phyloP scores from a whole-genome alignment of 2,888 invertebrate genomes.

The Parnassius mnemosyne region DNA sequence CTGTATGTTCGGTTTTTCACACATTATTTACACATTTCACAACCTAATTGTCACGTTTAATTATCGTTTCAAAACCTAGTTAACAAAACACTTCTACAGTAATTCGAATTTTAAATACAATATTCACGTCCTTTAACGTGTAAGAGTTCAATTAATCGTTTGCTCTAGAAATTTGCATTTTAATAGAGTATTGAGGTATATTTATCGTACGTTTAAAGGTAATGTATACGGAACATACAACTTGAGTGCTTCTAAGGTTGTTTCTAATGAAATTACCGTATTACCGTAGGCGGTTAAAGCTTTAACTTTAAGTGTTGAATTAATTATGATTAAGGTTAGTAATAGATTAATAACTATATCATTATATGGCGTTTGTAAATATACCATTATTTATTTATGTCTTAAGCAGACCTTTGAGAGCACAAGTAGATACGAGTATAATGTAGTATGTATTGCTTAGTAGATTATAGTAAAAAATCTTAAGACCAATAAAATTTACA shows the following conservation, averaged over 20 bases:
- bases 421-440: no score
- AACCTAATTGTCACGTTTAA: neutral
- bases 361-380: no score
- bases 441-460: no score
- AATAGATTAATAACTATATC: no score
- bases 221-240: constrained; percentile 12
- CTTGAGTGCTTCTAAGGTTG: constrained; percentile 15
- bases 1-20: no score
- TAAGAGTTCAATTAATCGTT: constrained; percentile 10
- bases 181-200: constrained; percentile 19
- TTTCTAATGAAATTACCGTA: constrained; percentile 12
- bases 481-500: no score
- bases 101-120: constrained; percentile 10
- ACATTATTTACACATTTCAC: no score
- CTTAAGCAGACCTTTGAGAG: no score
- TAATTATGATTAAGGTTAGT: no score
- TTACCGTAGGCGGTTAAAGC: constrained; percentile 14
- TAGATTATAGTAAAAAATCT: no score
- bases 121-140: constrained; percentile 9
- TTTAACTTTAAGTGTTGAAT: neutral
- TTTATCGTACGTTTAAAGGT: constrained; percentile 21
- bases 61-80: neutral
- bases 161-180: constrained; percentile 18
- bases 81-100: constrained; percentile 2
- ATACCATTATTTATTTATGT: no score